Conservation (phyloP, 2,113 vertebrate species). For the Vireo altiloquus region DNA sequence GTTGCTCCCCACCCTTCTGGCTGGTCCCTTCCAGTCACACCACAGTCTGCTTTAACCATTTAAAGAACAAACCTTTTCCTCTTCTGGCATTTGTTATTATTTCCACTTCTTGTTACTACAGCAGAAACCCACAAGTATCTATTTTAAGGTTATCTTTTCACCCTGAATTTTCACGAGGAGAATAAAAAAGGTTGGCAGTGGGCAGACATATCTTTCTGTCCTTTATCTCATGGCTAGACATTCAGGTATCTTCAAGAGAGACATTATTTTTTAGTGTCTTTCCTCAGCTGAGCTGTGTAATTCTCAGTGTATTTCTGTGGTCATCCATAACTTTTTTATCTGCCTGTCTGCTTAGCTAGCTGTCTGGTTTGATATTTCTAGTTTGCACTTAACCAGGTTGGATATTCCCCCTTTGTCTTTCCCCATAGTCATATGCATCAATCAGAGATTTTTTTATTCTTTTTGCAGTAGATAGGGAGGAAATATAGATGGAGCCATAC, state of each 20-base stretch:
- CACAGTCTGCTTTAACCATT: neutral
- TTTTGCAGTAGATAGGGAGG: neutral
- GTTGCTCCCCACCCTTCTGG: neutral
- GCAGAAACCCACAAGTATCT: neutral
- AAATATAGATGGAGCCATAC: neutral
- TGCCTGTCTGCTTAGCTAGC: neutral
- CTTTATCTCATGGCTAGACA: neutral
- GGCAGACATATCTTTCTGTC: neutral
- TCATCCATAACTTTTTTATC: neutral
- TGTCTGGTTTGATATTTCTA: conserved; percentile 40
- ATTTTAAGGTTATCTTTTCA: neutral
- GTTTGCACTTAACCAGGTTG: neutral
- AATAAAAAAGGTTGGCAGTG: neutral
- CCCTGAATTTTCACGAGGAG: neutral
- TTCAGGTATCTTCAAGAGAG: neutral
- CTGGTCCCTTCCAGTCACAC: neutral
- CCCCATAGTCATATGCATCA: conserved; percentile 2
- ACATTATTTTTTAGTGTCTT: neutral
- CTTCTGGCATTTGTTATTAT: neutral
- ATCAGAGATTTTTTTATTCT: neutral
- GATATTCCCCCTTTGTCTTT: conserved; percentile 25
- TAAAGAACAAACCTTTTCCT: neutral
- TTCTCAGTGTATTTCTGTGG: neutral
- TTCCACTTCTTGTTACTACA: neutral
- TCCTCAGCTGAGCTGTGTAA: neutral